Percentiles rank a stretch among this genome's conserved stretches.
These are phyloP conservation scores for Hirudo medicinalis DNA, from an alignment of 1,140 invertebrate species.

Conservation along the genomic window DNA sequence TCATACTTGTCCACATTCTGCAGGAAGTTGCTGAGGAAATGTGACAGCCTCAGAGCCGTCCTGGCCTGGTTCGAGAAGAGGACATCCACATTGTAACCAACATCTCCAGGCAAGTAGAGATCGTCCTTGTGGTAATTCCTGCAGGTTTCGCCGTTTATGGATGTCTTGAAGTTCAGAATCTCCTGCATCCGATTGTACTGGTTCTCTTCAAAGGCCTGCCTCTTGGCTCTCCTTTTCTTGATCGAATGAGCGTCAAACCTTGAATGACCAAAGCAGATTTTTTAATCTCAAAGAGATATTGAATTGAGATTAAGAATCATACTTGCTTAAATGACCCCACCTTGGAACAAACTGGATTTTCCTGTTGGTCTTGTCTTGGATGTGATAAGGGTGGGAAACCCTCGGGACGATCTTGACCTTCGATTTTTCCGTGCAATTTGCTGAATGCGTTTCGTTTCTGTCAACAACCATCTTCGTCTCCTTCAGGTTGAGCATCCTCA, in stretches of 20 bases:
- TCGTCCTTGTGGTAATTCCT: conserved; percentile 28
- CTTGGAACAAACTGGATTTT: conserved; percentile 15
- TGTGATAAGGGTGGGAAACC: conserved; percentile 14
- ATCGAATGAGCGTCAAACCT: background rate
- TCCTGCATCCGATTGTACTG: conserved; percentile 27
- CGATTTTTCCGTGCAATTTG: background rate
- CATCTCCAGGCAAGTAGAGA: conserved; percentile 39
- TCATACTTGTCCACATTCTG: conserved; percentile 85
- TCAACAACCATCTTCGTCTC: conserved; percentile 2
- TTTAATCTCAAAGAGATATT: background rate
- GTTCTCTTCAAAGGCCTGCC: conserved; percentile 14
- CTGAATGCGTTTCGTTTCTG: background rate
- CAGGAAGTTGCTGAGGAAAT: conserved; percentile 84
- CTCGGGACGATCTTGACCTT: conserved; percentile 9
- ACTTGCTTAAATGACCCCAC: background rate
- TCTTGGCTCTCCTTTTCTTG: conserved; percentile 2
- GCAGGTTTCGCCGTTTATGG: conserved; percentile 29
- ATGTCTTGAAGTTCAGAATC: conserved; percentile 30
- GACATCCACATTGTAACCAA: conserved; percentile 66
- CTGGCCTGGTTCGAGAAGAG: conserved; percentile 87
- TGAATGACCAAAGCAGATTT: background rate
- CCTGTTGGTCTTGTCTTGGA: conserved; percentile 2
- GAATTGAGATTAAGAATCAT: background rate
- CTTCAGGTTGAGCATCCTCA: conserved; percentile 15
- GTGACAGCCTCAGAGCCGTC: conserved; percentile 80